These are phyloP conservation scores for Arion vulgaris DNA, from an alignment of 1,140 invertebrate species.

Conservation along the genomic window DNA sequence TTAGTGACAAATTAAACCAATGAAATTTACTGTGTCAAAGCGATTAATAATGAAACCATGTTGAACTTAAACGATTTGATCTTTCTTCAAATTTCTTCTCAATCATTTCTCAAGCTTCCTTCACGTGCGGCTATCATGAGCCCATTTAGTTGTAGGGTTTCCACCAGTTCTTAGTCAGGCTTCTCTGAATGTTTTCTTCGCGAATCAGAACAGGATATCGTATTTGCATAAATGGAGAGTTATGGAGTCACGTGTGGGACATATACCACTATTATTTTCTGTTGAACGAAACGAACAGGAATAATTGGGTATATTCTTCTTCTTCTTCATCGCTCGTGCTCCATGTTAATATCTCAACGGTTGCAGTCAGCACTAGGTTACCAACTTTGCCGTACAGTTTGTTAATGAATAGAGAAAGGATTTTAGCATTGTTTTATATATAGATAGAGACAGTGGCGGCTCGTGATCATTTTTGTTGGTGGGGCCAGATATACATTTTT, in stretches of 20 bases:
- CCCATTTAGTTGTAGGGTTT: neutral
- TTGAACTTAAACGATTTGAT: neutral
- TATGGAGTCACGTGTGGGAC: neutral
- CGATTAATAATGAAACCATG: neutral
- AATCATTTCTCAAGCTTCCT: neutral
- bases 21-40: neutral
- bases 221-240: neutral
- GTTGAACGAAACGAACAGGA: no score
- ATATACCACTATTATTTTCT: no score
- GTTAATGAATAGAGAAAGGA: no score
- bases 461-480: no score
- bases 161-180: neutral
- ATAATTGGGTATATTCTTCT: no score
- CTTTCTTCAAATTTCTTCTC: neutral
- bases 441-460: no score
- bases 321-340: no score
- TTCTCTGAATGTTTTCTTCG: neutral
- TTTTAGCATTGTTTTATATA: no score
- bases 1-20: neutral
- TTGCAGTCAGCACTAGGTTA: no score
- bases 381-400: no score
- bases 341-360: no score
- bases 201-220: neutral
- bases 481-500: no score
- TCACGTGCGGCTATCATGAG: neutral